Base-by-base conservation (phyloP, 2,113 vertebrate genomes). In the Tyto alba region DNA sequence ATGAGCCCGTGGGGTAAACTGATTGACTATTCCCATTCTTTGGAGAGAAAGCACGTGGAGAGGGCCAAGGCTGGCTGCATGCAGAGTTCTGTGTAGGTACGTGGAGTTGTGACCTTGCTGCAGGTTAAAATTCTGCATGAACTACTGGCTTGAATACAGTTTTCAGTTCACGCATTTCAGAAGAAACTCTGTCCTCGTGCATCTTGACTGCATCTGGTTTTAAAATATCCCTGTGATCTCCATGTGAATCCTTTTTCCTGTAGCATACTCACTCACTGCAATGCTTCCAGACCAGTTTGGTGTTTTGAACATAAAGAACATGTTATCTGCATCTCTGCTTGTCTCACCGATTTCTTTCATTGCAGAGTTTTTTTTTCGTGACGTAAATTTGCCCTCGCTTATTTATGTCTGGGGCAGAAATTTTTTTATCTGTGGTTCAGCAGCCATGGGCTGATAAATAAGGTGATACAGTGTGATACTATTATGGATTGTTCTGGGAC, bases 401-500 rank as follows among this genome's bases (percentile, higher is more conserved):
- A 45, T 75, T 95, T 96, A 66, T 92, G 95, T 97, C 77, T 90
- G 77, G 73, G 91, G 67, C 57, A 94, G 67, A 78, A 91, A 41
- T 72, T 68, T 29, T 71, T 71, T 79, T 80, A 90, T 87, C 93
- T 47, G 76, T 85, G 62, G 88, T 73, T 68, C 57, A 93, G 80
- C 75, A 95, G 85, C 82, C 85, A 2, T 27, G 50, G 73, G 71
- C 74, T 89, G 92, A 89, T 93, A 94, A 95, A 92, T 77, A 82
- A 76, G 71, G 85, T 63, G 76, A 66, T 90, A 83, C 38, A 0
- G 25, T 77, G 52, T 85, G 84, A 78, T 94, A 29, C 59, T 96
- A 7, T 83, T 91, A 60, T 67, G 77, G 85, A 57, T 96, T 89
- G 68, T 96, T 97, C 91, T 95, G 71, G 66, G 78, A 59, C 97